Percentiles rank a stretch among this genome's conserved stretches.
Conservation (phyloP, 2,113 vertebrate genomes). For the Gavia stellata region DNA sequence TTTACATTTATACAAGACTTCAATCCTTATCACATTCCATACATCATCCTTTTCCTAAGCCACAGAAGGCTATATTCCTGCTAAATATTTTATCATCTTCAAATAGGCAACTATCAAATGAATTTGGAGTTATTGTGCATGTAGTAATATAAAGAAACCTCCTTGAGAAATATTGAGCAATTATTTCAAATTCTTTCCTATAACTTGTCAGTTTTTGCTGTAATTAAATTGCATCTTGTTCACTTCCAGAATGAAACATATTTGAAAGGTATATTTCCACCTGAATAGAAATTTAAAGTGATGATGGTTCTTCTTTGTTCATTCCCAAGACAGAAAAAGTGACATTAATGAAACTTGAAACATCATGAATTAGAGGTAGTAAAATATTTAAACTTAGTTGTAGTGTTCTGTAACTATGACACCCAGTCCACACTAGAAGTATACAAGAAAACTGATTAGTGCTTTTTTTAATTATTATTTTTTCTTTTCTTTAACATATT, state of each 20-base stretch:
- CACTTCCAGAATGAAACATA: not conserved
- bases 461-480: not conserved
- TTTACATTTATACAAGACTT: not conserved
- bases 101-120: not conserved
- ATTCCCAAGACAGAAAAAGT: slow-evolving; percentile 33
- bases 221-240: not conserved
- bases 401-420: slow-evolving; percentile 35
- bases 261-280: not conserved
- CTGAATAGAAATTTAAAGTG: not conserved
- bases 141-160: not conserved
- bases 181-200: not conserved
- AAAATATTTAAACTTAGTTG: slow-evolving; percentile 60
- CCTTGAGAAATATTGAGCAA: not conserved
- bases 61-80: not conserved
- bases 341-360: slow-evolving; percentile 56
- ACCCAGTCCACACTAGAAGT: slow-evolving; percentile 20
- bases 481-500: not conserved
- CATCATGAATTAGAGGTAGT: slow-evolving; percentile 58
- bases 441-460: slow-evolving; percentile 43
- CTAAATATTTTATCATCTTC: not conserved
- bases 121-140: not conserved
- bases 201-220: not conserved
- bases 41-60: not conserved
- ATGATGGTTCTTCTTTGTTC: not conserved
- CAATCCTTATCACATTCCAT: not conserved